These are phyloP conservation scores for Syngnathus rostellatus DNA, from an alignment of 2,797 vertebrate genomes.

Conservation along the genomic window DNA sequence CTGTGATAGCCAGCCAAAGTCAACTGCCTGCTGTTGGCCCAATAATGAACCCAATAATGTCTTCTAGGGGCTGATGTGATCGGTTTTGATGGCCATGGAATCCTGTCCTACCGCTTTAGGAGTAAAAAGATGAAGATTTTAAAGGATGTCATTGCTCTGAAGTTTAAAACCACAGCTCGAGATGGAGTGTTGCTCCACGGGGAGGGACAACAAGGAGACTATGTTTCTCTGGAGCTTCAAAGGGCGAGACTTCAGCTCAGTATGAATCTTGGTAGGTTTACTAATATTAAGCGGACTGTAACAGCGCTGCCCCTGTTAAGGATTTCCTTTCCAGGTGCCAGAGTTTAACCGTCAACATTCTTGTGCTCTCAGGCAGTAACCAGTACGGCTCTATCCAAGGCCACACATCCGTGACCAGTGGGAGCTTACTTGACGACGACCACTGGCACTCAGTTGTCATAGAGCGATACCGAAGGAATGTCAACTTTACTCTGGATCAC, in stretches of 20 bases:
- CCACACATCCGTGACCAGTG: slow-evolving; percentile 82
- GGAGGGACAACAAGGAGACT: slow-evolving; percentile 95
- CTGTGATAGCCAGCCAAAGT: too few relatives aligned
- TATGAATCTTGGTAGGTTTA: slow-evolving; percentile 81
- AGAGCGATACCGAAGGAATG: slow-evolving; percentile 82
- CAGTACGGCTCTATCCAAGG: slow-evolving; percentile 91
- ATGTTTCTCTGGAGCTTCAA: slow-evolving; percentile 84
- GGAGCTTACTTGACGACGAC: slow-evolving; percentile 91
- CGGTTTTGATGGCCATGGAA: slow-evolving; percentile 86
- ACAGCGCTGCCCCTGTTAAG: too few relatives aligned
- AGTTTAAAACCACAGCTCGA: slow-evolving; percentile 83
- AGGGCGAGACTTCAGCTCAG: slow-evolving; percentile 81
- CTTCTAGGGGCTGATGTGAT: slow-evolving; percentile 86
- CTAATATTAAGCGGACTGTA: neutral
- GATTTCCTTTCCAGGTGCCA: neutral
- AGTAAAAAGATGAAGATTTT: slow-evolving; percentile 89
- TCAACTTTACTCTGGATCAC: slow-evolving; percentile 90
- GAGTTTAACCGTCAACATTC: neutral
- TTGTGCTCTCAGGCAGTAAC: slow-evolving; percentile 75
- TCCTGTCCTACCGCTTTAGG: slow-evolving; percentile 87
- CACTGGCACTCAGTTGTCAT: slow-evolving; percentile 90
- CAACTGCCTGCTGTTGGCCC: too few relatives aligned
- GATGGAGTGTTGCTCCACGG: slow-evolving; percentile 89
- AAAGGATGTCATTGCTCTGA: slow-evolving; percentile 87
- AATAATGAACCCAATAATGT: too few relatives aligned